Base-by-base conservation (phyloP, 2,113 vertebrate species). In the Rutilus rutilus region DNA sequence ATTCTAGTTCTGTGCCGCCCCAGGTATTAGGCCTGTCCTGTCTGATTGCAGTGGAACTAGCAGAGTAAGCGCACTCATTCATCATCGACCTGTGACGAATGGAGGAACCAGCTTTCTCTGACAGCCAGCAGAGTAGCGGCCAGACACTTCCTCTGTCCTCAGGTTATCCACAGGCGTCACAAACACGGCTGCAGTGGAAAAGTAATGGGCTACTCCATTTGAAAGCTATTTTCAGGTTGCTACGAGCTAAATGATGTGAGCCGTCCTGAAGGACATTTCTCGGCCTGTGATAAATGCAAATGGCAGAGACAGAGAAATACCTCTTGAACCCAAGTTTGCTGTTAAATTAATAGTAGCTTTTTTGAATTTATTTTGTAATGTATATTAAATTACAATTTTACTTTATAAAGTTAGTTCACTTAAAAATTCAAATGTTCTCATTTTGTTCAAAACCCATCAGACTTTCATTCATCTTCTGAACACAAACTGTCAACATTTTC, bases 1-100 rank as follows among this genome's bases (percentile, higher is more conserved):
- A 27, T 62, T 52, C 75, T 21, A 77, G 17, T 80, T 47, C 10
- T 5, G 21, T 7, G 15, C 8, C 21, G 36, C 81, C 76, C 5
- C 52, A 36, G 54, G 52, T 76, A 84, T 82, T 25, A 76, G 83
- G 62, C 52, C 39, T 73, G 36, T 65, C 52, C 17, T 14, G 82
- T 69, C 36, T 50, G 64, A 78, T 83, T 30, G n/a, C n/a, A 73
- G 23, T 64, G 23, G 84, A 67, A 33, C 47, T n/a, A 85, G 64
- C 83, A 65, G 75, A 73, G 47, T 62, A 78, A 52, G 52, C 52
- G 8, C 6, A 60, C 52, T 78, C 87, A 25, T 88, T 86, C 84
- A 88, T 88, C 87, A 86, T 47, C 65, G 27, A 33, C 64, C 64
- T 69, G 64, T 84, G 85, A 88, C 50, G 15, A 84, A 86, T 86